Percentiles rank a stretch among this genome's conserved stretches.
Evolutionary conservation across 2,797 vertebrate species (phyloP).

Genomic region (Poeciliopsis gracilis): DNA sequence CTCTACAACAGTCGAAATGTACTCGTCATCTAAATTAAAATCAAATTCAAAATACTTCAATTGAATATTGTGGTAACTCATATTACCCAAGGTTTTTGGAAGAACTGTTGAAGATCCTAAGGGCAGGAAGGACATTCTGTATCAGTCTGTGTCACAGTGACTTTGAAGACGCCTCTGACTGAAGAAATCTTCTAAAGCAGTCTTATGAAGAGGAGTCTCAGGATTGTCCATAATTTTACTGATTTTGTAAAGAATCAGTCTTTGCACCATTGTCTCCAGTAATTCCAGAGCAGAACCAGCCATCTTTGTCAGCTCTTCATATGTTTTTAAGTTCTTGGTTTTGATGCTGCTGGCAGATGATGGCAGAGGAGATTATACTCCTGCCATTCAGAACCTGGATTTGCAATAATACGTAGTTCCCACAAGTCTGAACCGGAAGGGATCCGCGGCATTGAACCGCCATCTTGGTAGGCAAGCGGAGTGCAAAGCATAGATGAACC

Average conservation of each 20-base stretch:
- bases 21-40: not conserved
- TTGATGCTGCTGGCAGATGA: not conserved
- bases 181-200: not conserved
- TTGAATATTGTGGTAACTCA: not conserved
- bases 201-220: not conserved
- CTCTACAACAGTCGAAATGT: not conserved
- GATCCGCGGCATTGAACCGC: too few relatives aligned
- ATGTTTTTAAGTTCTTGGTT: not conserved
- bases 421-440: not conserved
- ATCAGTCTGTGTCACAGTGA: not conserved
- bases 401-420: not conserved
- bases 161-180: not conserved
- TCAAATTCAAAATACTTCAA: not conserved
- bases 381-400: not conserved
- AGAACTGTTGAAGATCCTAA: not conserved
- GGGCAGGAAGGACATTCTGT: not conserved
- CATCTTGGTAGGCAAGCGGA: too few relatives aligned
- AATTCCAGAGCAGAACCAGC: not conserved
- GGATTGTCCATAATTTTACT: not conserved
- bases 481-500: too few relatives aligned
- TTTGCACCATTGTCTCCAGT: not conserved
- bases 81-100: not conserved
- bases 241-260: not conserved
- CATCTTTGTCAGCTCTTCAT: not conserved
- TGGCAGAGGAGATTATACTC: not conserved